Evolutionary conservation across 2,113 vertebrate genomes (phyloP), one percentile per base, ranked within the genome.

Genomic region (Deroptyus accipitrinus): DNA sequence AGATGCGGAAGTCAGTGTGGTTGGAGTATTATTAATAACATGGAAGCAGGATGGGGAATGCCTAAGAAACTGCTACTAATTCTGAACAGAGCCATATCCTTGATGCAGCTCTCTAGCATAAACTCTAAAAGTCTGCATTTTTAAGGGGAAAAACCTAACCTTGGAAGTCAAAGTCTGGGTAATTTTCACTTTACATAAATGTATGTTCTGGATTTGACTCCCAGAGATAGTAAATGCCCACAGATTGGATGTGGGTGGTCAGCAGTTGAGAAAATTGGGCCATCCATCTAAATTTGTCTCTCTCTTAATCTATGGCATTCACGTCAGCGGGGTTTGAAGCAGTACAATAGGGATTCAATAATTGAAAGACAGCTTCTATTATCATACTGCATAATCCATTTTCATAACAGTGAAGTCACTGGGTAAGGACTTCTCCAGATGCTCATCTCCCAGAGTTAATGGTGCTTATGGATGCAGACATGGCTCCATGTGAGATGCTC

Each of bases 241-340:
- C 78, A 70, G 87, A 90, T 55, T 77, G 93, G 17, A 52, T 63
- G 94, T 88, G 94, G 92, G 87, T 96, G 94, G 70, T 88, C 93
- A 95, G 93, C 82, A 77, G 87, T 69, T 80, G 28, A 7, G 12
- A 54, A 93, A 81, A 96, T 54, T 68, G 87, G 92, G 85, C 75
- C 84, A 90, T 72, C 93, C 67, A 1, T 93, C 93, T 94, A 92
- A 80, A 96, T 96, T 85, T 92, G 94, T 84, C 94, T 80, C 44
- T 46, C 27, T 62, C 69, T 48, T 55, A 70, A 51, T 83, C 78
- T 31, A 1, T n/a, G 1, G 28, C 52, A 2, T 76, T 52, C 79
- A 14, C 49, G 7, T 94, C 87, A 79, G 81, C 3, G 0, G 17
- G 13, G 78, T 35, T 17, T 80, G 62, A 59, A 30, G 87, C 59